A percentile compares a stretch with the other conserved stretches of the same genome.
Evolutionary conservation across 2,113 vertebrate species (phyloP).

Genomic region (Siniperca knerii): DNA sequence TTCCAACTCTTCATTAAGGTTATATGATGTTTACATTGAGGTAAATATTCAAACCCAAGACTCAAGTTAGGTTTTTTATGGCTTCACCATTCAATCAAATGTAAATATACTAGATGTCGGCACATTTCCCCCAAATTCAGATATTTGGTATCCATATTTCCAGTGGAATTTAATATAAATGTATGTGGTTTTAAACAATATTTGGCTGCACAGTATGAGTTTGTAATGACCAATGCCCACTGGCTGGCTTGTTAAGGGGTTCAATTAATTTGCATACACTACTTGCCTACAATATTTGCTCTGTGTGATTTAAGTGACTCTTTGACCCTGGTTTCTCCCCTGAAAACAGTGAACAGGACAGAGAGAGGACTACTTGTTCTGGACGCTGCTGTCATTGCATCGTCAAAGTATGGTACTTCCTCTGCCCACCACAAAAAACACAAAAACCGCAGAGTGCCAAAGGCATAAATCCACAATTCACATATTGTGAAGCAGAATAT

Average conservation of each 20-base stretch:
- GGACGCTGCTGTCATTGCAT: constrained; percentile 12
- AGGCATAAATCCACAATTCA: constrained; percentile 47
- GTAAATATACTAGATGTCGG: neutral
- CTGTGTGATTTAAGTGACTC: constrained; percentile 44
- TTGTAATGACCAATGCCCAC: neutral
- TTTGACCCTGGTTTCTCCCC: constrained; percentile 29
- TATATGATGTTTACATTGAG: too few relatives aligned
- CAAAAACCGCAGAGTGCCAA: constrained; percentile 30
- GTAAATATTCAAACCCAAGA: neutral
- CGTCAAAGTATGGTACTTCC: constrained; percentile 46
- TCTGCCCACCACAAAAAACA: constrained; percentile 48
- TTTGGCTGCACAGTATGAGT: neutral
- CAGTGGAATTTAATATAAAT: neutral
- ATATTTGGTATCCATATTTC: neutral
- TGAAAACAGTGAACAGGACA: neutral
- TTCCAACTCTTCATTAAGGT: neutral
- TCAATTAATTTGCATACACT: constrained; percentile 7
- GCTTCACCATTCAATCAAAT: neutral
- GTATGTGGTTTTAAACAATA: neutral
- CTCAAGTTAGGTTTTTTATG: neutral
- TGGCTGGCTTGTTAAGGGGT: neutral
- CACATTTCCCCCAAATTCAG: neutral
- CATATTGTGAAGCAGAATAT: constrained; percentile 31
- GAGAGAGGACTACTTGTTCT: constrained; percentile 51
- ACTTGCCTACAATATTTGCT: constrained; percentile 17